Conservation (phyloP, 2,113 vertebrate species). For the western clawed frog (Xenopus tropicalis) region UCB_Xtro_10.0 CM004446.2:22519501-22520000, state of each 20-base stretch:
- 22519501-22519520: no score
- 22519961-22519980: neutral
- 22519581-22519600: neutral
- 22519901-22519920: neutral
- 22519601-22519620: constrained; percentile 20
- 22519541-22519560: no score
- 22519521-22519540: constrained; percentile 26
- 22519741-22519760: constrained; percentile 58
- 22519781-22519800: neutral
- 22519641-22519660: constrained; percentile 27
- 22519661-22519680: constrained; percentile 44
- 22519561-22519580: no score
- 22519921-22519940: neutral
- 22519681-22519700: constrained; percentile 24
- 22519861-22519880: neutral
- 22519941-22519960: neutral
- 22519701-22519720: constrained; percentile 37
- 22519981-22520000: constrained; percentile 1
- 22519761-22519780: constrained; percentile 49
- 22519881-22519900: neutral
- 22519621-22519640: neutral
- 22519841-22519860: constrained; percentile 27
- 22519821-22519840: constrained; percentile 48
- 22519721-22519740: constrained; percentile 48
- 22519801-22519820: constrained; percentile 53